Evolutionary conservation across 2,888 invertebrate genomes (phyloP).

Genomic region (Tachystola acroxantha): DNA sequence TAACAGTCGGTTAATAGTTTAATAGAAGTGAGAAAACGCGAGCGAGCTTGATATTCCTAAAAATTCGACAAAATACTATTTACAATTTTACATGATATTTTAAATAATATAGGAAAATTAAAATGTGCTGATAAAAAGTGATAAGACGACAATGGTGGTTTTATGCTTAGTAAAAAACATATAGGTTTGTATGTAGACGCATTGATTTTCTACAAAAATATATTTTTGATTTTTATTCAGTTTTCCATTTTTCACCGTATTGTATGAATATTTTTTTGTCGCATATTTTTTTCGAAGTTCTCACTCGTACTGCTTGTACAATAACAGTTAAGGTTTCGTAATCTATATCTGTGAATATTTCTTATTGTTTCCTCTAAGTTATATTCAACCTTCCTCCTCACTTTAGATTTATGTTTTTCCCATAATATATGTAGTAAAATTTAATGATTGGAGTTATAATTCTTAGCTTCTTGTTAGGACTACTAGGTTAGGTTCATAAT

Average conservation of each 20-base stretch:
- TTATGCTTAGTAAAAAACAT: constrained; percentile 33
- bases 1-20: not conserved
- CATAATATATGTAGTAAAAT: too few species aligned
- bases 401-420: too few species aligned
- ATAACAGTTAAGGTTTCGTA: too few species aligned
- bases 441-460: too few species aligned
- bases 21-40: not conserved
- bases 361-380: too few species aligned
- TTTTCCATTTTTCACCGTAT: not conserved
- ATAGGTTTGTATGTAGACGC: constrained; percentile 36
- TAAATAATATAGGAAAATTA: not conserved
- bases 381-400: too few species aligned
- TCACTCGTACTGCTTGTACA: too few species aligned
- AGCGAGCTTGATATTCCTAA: not conserved
- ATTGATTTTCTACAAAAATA: constrained; percentile 32
- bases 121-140: constrained; percentile 15
- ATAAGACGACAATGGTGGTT: constrained; percentile 34
- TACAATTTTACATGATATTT: not conserved
- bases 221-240: not conserved
- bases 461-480: too few species aligned
- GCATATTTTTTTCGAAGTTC: too few species aligned
- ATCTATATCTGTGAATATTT: too few species aligned
- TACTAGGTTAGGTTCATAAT: too few species aligned
- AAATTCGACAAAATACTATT: not conserved
- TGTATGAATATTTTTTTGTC: too few species aligned